These are phyloP conservation scores for Hofmannophila pseudospretella DNA, from an alignment of 2,888 invertebrate species.

Conservation along the genomic window DNA sequence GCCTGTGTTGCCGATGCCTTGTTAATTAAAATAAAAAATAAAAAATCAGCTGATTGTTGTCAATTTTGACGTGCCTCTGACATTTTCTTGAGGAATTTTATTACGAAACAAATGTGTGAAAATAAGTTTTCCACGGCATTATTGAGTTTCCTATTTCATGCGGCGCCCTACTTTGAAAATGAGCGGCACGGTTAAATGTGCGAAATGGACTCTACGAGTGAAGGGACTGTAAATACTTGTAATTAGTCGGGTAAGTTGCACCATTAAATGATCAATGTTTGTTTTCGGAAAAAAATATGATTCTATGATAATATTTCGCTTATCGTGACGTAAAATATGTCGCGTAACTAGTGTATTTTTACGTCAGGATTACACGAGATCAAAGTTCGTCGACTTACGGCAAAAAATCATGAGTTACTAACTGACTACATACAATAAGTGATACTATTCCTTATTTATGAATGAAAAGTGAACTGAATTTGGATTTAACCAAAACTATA, in stretches of 20 bases:
- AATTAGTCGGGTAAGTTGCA: neutral
- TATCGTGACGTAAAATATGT: neutral
- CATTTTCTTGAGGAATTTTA: conserved; percentile 16
- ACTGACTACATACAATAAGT: no score
- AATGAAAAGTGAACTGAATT: no score
- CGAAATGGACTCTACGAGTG: conserved; percentile 27
- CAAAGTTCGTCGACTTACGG: neutral
- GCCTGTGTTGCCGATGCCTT: no score
- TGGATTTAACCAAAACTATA: no score
- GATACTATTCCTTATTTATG: no score
- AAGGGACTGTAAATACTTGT: neutral
- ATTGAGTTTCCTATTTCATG: conserved; percentile 23
- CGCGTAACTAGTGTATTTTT: neutral
- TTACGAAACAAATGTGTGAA: conserved; percentile 52
- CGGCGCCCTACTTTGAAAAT: conserved; percentile 23
- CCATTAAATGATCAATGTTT: neutral
- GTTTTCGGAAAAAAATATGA: conserved; percentile 9
- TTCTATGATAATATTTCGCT: neutral
- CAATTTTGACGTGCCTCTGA: conserved; percentile 13
- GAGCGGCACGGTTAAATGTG: conserved; percentile 21
- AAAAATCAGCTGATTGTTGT: conserved; percentile 27
- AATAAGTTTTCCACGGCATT: conserved; percentile 28
- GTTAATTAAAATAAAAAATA: no score
- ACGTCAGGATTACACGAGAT: conserved; percentile 1
- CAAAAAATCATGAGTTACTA: neutral